Conservation (phyloP, 2,888 invertebrate species). For the Amorpha juglandis region DNA sequence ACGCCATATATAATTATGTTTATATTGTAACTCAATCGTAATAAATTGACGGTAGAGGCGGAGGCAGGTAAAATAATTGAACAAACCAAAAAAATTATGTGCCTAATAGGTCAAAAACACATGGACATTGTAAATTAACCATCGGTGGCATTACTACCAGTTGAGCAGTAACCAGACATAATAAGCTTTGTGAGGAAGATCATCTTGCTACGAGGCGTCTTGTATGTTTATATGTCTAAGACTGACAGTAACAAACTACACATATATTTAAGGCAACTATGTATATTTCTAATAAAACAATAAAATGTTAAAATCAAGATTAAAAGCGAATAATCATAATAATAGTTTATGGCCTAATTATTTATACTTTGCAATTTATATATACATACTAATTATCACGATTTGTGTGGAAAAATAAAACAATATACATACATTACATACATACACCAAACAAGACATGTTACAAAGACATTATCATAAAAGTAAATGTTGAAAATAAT, state of each 20-base stretch:
- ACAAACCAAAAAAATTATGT: too few species aligned
- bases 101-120: too few species aligned
- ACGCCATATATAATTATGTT: background rate
- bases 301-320: constrained; percentile 14
- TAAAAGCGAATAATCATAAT: constrained; percentile 17
- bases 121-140: too few species aligned
- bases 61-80: too few species aligned
- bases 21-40: too few species aligned
- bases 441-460: constrained; percentile 22
- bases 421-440: constrained; percentile 24
- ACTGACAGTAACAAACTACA: constrained; percentile 7
- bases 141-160: too few species aligned
- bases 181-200: background rate
- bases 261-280: constrained; percentile 19
- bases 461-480: constrained; percentile 11
- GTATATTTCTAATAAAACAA: constrained; percentile 14
- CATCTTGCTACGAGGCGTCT: background rate
- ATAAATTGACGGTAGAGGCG: too few species aligned
- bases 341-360: constrained; percentile 7
- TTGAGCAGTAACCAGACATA: too few species aligned
- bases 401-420: constrained; percentile 18
- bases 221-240: background rate
- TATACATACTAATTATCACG: constrained; percentile 27
- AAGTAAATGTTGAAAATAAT: constrained; percentile 19
- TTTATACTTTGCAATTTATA: constrained; percentile 23